Evolutionary conservation across 2,113 vertebrate species (phyloP).

Genomic region (Pycnonotus jocosus): DNA sequence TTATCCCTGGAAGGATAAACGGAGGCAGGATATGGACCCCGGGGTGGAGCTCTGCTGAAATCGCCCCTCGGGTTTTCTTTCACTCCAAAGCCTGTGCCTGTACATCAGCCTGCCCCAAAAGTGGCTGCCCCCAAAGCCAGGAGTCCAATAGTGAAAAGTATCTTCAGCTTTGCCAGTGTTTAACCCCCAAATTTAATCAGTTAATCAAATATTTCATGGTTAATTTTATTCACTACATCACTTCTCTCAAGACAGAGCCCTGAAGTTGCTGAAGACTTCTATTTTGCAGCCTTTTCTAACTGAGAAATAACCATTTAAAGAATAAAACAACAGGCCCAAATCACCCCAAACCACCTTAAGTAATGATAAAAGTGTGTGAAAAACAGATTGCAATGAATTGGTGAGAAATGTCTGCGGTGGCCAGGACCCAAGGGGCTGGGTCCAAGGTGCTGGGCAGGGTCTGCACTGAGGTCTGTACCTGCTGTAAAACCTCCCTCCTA

Average conservation of each 20-base stretch:
- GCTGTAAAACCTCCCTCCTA: neutral
- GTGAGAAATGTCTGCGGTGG: neutral
- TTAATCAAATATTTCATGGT: neutral
- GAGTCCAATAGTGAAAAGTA: neutral
- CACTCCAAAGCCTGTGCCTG: neutral
- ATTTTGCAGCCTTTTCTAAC: neutral
- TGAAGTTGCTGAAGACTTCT: neutral
- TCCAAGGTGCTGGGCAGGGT: neutral
- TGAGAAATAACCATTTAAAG: neutral
- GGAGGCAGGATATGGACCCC: neutral
- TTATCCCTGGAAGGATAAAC: neutral
- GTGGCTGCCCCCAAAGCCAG: neutral
- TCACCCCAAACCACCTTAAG: rapidly evolving
- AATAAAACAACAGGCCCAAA: neutral
- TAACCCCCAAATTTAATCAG: neutral
- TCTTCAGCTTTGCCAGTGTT: neutral
- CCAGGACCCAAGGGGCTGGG: neutral
- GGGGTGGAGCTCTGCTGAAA: neutral
- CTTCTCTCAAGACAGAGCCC: neutral
- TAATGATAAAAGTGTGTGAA: rapidly evolving
- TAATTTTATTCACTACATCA: neutral
- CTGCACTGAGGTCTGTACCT: neutral
- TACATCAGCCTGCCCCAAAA: neutral
- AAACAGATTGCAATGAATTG: neutral
- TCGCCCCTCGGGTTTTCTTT: rapidly evolving